Percentiles rank a stretch among this genome's conserved stretches.
phyloP scores from a whole-genome alignment of 2,797 vertebrate species.

The Pyrocephalus nanus region DNA sequence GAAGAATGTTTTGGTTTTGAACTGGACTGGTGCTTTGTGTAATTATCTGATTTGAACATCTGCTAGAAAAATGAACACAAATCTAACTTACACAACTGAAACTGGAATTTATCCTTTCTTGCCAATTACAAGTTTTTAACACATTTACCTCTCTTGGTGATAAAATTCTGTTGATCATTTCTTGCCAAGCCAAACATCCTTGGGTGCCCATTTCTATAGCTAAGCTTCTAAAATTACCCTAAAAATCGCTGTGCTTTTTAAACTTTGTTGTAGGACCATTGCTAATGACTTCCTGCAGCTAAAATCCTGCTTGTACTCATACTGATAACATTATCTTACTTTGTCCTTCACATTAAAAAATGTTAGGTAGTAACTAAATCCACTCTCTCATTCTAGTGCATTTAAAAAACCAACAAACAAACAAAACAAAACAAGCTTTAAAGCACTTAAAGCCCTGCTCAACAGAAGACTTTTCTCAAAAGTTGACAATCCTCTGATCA shows the following conservation, averaged over 20 bases:
- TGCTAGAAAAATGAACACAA: not conserved
- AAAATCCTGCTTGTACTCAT: constrained; percentile 13
- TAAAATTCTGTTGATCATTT: constrained; percentile 19
- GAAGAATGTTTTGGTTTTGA: not conserved
- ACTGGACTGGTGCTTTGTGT: not conserved
- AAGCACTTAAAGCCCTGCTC: not conserved
- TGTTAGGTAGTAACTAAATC: not conserved
- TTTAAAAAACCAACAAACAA: not conserved
- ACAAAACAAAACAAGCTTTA: not conserved
- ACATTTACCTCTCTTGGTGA: not conserved
- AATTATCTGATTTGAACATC: not conserved
- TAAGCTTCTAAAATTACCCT: constrained; percentile 61
- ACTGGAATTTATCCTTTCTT: not conserved
- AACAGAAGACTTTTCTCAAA: not conserved
- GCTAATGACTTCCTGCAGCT: constrained; percentile 32
- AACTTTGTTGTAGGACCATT: constrained; percentile 1
- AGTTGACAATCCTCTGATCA: not conserved
- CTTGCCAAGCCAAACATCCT: constrained; percentile 48
- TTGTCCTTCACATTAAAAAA: constrained; percentile 19
- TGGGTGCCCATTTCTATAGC: constrained; percentile 40
- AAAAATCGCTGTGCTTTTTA: constrained; percentile 15
- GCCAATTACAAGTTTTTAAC: not conserved
- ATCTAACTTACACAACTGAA: not conserved
- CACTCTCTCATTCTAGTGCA: not conserved
- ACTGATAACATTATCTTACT: constrained; percentile 41